Evolutionary conservation across 2,797 vertebrate species (phyloP).

Genomic region (Clarias platycephalus): DNA sequence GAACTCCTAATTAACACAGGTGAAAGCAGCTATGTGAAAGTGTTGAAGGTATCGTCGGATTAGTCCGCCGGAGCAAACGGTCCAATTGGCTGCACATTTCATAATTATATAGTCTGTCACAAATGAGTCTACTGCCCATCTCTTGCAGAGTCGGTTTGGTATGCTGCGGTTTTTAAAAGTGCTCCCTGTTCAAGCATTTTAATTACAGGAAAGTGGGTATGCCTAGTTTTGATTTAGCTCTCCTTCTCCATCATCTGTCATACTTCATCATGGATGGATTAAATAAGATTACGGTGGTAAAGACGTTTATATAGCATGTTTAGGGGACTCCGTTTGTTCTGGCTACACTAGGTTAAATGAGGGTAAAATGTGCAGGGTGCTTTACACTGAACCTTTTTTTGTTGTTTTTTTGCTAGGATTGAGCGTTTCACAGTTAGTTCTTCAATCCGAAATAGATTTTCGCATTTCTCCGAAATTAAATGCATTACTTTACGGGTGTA

Average conservation of each 20-base stretch:
- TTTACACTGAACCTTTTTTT: not conserved
- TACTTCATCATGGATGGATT: slow-evolving; percentile 57
- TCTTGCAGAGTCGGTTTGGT: slow-evolving; percentile 44
- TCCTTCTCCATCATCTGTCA: slow-evolving; percentile 63
- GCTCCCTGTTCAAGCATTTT: slow-evolving; percentile 37
- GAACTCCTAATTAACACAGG: slow-evolving; percentile 47
- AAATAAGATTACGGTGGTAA: slow-evolving; percentile 64
- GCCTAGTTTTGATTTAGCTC: slow-evolving; percentile 42
- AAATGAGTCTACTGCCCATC: slow-evolving; percentile 15
- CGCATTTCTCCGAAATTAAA: not conserved
- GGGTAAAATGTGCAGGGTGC: not conserved
- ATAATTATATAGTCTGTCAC: slow-evolving; percentile 39
- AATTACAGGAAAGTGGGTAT: slow-evolving; percentile 38
- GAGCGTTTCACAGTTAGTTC: not conserved
- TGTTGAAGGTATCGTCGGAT: not conserved
- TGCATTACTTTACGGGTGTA: not conserved
- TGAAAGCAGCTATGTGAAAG: slow-evolving; percentile 5
- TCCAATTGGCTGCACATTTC: not conserved
- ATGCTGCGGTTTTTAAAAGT: slow-evolving; percentile 39
- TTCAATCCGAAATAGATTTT: not conserved
- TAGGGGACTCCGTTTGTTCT: not conserved
- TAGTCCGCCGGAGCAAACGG: not conserved
- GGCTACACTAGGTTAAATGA: not conserved
- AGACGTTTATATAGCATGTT: not conserved
- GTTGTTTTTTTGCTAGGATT: not conserved